Conservation (phyloP, 2,888 invertebrate genomes). For the Orthonychiurus folsomi region DNA sequence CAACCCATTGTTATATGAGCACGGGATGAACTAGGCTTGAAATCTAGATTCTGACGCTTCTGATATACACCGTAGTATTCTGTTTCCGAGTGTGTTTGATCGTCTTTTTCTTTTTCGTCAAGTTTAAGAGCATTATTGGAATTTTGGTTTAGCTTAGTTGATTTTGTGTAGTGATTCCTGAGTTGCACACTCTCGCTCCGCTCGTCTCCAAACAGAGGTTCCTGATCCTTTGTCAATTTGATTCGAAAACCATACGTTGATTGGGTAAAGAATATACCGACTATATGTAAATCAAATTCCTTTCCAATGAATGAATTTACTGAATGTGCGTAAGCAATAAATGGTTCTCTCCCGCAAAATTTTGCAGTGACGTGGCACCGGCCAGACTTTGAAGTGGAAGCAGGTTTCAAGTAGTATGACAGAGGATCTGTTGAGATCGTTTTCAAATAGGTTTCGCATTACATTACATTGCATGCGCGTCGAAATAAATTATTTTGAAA, state of each 20-base stretch:
- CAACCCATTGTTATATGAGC: constrained; percentile 32
- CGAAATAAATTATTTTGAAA: too few species aligned
- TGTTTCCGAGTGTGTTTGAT: not conserved
- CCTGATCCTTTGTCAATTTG: constrained; percentile 23
- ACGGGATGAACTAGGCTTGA: constrained; percentile 22
- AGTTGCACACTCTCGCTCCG: not conserved
- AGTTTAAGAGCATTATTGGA: not conserved
- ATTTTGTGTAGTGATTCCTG: not conserved
- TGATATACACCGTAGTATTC: not conserved
- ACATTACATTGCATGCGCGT: too few species aligned
- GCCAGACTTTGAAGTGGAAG: constrained; percentile 18
- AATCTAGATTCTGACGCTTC: constrained; percentile 15
- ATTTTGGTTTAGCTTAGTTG: not conserved
- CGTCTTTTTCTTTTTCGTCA: not conserved
- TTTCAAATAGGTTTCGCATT: too few species aligned
- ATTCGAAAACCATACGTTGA: constrained; percentile 28
- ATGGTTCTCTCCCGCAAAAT: constrained; percentile 24
- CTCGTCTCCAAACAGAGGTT: constrained; percentile 21
- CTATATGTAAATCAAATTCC: constrained; percentile 20
- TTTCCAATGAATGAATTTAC: constrained; percentile 19
- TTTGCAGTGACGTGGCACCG: constrained; percentile 31
- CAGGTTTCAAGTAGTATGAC: constrained; percentile 25
- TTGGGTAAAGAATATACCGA: constrained; percentile 30
- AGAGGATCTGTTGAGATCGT: constrained; percentile 22
- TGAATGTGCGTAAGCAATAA: constrained; percentile 16